Evolutionary conservation across 2,113 vertebrate genomes (phyloP).

Genomic region (Platanista minor): DNA sequence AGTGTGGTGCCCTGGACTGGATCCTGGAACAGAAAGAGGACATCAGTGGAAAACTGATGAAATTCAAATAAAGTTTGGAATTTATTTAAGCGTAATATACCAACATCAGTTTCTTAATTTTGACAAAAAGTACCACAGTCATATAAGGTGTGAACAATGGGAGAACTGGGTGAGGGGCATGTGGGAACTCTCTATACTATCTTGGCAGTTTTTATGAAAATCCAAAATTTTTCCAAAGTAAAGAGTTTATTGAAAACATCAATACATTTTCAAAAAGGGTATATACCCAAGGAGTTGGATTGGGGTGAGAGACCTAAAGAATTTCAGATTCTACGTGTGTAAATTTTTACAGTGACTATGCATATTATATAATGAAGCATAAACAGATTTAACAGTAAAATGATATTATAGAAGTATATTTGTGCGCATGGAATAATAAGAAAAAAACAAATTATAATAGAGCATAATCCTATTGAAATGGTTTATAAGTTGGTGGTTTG

Average conservation of each 20-base stretch:
- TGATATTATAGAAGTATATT: neutral
- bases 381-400: neutral
- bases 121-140: neutral
- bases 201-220: neutral
- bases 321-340: neutral
- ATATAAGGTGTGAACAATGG: too few species aligned
- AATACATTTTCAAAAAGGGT: neutral
- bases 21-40: neutral
- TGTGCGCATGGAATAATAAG: neutral
- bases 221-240: neutral
- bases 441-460: neutral
- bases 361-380: neutral
- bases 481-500: neutral
- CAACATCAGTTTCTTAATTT: neutral
- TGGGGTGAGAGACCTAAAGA: neutral
- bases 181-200: too few species aligned
- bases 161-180: too few species aligned
- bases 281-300: neutral
- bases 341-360: neutral
- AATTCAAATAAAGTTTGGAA: neutral
- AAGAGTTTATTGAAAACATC: neutral
- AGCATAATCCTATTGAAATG: neutral
- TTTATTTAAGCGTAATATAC: neutral
- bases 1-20: neutral
- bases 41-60: neutral